These are phyloP conservation scores for Trichacis sp. DNA, from an alignment of 2,888 invertebrate species.

Conservation along the genomic window DNA sequence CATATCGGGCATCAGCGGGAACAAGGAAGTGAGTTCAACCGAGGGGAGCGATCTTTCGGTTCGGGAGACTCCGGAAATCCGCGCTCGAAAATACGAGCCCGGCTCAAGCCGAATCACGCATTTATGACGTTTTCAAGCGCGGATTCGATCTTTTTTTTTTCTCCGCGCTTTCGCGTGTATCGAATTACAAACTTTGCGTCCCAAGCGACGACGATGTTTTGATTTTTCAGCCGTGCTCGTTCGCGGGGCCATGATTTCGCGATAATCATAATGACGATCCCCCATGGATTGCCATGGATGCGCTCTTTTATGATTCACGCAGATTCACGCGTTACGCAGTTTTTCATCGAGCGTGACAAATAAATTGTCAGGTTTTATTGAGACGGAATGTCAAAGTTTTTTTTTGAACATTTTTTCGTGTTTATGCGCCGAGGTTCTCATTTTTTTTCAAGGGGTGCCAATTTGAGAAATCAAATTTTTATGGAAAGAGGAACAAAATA, in stretches of 20 bases:
- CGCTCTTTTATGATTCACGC: too few species aligned
- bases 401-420: too few species aligned
- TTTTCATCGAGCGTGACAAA: slow-evolving; percentile 1
- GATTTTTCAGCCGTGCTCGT: background rate
- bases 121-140: slow-evolving; percentile 49
- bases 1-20: slow-evolving; percentile 92
- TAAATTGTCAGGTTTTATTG: slow-evolving; percentile 9
- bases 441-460: too few species aligned
- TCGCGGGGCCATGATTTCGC: too few species aligned
- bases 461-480: too few species aligned
- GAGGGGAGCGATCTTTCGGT: slow-evolving; percentile 2
- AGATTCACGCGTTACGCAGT: too few species aligned
- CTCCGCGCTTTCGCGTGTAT: slow-evolving; percentile 21
- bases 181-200: slow-evolving; percentile 35
- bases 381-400: background rate
- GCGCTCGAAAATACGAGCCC: slow-evolving; percentile 5
- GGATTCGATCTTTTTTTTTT: too few species aligned
- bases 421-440: too few species aligned
- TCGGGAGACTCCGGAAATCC: slow-evolving; percentile 4
- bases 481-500: too few species aligned
- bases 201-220: background rate
- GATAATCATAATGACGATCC: background rate
- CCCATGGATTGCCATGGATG: too few species aligned
- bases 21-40: slow-evolving; percentile 86
- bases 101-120: slow-evolving; percentile 1